phyloP scores from a whole-genome alignment of 2,888 invertebrate genomes.

The Melieria picta region DNA sequence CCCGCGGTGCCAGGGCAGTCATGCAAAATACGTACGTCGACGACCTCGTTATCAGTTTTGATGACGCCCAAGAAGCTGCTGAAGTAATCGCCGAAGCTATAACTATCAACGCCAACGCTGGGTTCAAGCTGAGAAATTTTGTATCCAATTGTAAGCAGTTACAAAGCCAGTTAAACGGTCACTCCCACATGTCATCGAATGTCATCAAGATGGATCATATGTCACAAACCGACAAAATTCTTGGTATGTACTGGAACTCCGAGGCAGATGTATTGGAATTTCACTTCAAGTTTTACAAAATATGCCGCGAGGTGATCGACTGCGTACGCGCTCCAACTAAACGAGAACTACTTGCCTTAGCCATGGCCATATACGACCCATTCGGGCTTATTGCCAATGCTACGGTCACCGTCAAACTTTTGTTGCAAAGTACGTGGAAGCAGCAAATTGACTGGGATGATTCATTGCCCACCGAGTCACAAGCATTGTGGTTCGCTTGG shows the following conservation, averaged over 20 bases:
- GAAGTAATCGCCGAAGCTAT: constrained; percentile 4
- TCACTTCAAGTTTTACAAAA: constrained; percentile 2
- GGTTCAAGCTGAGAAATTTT: neutral
- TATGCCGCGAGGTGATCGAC: neutral
- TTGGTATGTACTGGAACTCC: constrained; percentile 16
- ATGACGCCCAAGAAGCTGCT: constrained; percentile 47
- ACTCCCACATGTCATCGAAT: neutral
- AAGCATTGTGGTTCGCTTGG: neutral
- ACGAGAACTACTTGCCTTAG: neutral
- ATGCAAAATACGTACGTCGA: constrained; percentile 40
- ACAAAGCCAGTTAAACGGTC: neutral
- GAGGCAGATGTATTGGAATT: constrained; percentile 6
- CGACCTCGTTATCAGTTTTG: constrained; percentile 42
- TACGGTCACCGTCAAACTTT: constrained; percentile 1
- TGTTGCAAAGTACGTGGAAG: constrained; percentile 8
- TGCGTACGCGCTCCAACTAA: neutral
- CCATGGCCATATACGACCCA: constrained; percentile 15
- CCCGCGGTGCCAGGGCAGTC: constrained; percentile 40
- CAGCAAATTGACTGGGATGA: neutral
- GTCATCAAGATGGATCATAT: neutral
- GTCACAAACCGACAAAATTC: neutral
- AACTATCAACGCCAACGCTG: neutral
- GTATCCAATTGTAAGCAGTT: constrained; percentile 6
- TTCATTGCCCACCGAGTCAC: neutral
- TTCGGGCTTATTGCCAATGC: constrained; percentile 3